phyloP scores from a whole-genome alignment of 2,797 vertebrate species.

The Phoebastria nigripes region DNA sequence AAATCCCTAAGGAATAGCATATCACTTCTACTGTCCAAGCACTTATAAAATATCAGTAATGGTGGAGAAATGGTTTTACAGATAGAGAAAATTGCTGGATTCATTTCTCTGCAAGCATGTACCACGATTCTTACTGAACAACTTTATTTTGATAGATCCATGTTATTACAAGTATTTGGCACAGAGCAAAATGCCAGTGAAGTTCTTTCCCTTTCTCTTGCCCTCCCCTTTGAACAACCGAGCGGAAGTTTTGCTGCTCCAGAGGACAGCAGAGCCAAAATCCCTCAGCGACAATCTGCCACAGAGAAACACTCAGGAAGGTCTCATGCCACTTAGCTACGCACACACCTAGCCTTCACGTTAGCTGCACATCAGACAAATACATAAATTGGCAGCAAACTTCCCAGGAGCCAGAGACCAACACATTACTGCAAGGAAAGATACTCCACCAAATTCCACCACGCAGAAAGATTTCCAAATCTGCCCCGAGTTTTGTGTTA shows the following conservation, averaged over 20 bases:
- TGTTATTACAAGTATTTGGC: background rate
- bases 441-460: background rate
- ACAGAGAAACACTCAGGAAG: background rate
- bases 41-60: background rate
- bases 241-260: background rate
- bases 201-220: background rate
- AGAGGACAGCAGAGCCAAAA: background rate
- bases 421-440: background rate
- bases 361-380: background rate
- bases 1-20: background rate
- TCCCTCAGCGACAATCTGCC: background rate
- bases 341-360: fast-evolving
- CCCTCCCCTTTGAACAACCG: background rate
- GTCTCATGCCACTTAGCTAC: background rate
- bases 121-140: background rate
- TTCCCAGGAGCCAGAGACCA: background rate
- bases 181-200: background rate
- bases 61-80: background rate
- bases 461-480: background rate
- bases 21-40: background rate
- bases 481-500: background rate
- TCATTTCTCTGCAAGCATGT: background rate
- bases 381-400: background rate
- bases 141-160: background rate
- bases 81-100: background rate